These are phyloP conservation scores for Leptinotarsa haldemani DNA, from an alignment of 2,888 invertebrate species.

Conservation along the genomic window DNA sequence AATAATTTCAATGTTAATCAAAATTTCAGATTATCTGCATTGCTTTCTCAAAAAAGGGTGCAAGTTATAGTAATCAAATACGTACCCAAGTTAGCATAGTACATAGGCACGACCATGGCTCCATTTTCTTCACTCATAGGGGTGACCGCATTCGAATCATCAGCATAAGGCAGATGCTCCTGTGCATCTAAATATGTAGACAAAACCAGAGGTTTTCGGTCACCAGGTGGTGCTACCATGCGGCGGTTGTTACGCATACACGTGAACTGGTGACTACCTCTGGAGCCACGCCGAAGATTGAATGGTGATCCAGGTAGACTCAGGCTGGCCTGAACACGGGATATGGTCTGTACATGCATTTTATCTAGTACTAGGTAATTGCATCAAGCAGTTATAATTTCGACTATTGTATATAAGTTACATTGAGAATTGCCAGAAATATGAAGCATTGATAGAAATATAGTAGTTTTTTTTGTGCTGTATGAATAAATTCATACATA, in stretches of 20 bases:
- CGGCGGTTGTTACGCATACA: constrained; percentile 82
- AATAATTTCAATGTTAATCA: background rate
- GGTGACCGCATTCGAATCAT: constrained; percentile 96
- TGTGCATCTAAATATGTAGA: constrained; percentile 95
- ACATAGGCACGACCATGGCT: constrained; percentile 92
- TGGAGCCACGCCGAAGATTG: constrained; percentile 89
- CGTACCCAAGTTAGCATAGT: constrained; percentile 85
- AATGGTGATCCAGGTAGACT: constrained; percentile 98
- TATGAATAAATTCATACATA: background rate
- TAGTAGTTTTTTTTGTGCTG: background rate
- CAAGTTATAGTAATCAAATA: constrained; percentile 35
- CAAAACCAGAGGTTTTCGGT: constrained; percentile 92
- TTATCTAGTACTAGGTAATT: constrained; percentile 18
- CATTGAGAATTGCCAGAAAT: constrained; percentile 17
- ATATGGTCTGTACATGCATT: constrained; percentile 64
- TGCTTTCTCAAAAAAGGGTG: constrained; percentile 12
- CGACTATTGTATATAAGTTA: background rate
- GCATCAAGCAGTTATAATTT: constrained; percentile 1
- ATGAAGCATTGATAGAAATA: background rate
- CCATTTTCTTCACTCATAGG: constrained; percentile 98
- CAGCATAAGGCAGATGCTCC: constrained; percentile 96
- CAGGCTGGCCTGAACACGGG: constrained; percentile 85
- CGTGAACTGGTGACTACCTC: constrained; percentile 93
- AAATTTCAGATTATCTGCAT: constrained; percentile 15
- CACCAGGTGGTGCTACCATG: constrained; percentile 83